Percentiles rank a stretch among this genome's conserved stretches.
These are phyloP conservation scores for Cuculus canorus DNA, from an alignment of 2,797 vertebrate genomes.

Conservation along the genomic window DNA sequence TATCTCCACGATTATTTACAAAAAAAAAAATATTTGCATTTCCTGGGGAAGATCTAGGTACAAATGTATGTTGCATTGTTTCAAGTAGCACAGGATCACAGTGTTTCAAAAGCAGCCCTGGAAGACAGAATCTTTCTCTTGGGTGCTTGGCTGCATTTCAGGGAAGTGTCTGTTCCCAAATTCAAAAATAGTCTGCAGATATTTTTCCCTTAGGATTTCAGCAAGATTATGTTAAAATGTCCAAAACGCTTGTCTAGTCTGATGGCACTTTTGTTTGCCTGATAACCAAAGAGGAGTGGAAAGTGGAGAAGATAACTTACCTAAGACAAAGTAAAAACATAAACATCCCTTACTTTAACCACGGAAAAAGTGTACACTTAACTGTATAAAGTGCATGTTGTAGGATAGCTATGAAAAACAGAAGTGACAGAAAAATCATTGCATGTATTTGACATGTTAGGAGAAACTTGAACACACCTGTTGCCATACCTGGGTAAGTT, in stretches of 20 bases:
- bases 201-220: neutral
- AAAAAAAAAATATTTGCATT: neutral
- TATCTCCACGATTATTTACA: neutral
- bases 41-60: neutral
- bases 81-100: neutral
- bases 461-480: neutral
- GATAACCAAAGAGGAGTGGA: neutral
- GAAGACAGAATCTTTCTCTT: neutral
- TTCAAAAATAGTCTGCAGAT: neutral
- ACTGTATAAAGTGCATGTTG: neutral
- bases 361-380: fast-evolving
- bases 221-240: neutral
- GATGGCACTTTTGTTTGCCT: neutral
- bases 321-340: neutral
- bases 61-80: neutral
- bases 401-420: neutral
- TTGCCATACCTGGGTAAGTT: neutral
- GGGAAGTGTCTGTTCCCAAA: neutral
- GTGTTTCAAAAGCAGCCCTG: neutral
- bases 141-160: neutral
- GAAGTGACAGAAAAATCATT: neutral
- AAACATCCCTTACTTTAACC: neutral
- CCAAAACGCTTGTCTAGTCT: neutral
- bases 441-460: neutral
- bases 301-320: neutral